Percentiles rank a stretch among this genome's conserved stretches.
These are phyloP conservation scores for Agriopis aurantiaria DNA, from an alignment of 2,888 invertebrate genomes.

Conservation along the genomic window DNA sequence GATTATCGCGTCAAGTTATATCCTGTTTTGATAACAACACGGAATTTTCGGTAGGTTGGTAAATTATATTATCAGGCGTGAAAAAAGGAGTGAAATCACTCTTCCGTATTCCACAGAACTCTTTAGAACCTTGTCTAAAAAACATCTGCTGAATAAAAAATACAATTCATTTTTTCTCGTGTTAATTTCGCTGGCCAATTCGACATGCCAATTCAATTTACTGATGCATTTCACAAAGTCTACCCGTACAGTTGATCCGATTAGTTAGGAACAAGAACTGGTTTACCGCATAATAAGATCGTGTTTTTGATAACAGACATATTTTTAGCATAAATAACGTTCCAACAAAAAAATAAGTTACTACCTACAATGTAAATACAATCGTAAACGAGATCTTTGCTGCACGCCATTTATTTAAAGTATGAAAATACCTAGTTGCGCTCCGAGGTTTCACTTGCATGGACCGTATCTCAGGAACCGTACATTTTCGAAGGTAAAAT, in stretches of 20 bases:
- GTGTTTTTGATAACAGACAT: background rate
- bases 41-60: no score
- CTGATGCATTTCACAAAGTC: constrained; percentile 2
- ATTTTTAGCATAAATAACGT: background rate
- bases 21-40: no score
- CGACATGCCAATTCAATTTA: constrained; percentile 21
- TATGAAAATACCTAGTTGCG: no score
- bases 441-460: no score
- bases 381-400: no score
- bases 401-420: no score
- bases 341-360: background rate
- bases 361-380: background rate
- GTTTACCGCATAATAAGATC: constrained; percentile 4
- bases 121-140: background rate
- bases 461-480: no score
- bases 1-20: no score
- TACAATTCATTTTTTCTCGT: background rate
- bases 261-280: constrained; percentile 2
- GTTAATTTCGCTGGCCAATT: constrained; percentile 16
- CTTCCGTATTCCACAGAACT: no score
- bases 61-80: no score
- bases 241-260: background rate
- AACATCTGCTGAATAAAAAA: background rate
- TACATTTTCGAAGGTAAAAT: no score
- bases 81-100: no score